A percentile compares a stretch with the other conserved stretches of the same genome.
Conservation (phyloP, 1,140 invertebrate species). For the Drosophila miranda region DNA sequence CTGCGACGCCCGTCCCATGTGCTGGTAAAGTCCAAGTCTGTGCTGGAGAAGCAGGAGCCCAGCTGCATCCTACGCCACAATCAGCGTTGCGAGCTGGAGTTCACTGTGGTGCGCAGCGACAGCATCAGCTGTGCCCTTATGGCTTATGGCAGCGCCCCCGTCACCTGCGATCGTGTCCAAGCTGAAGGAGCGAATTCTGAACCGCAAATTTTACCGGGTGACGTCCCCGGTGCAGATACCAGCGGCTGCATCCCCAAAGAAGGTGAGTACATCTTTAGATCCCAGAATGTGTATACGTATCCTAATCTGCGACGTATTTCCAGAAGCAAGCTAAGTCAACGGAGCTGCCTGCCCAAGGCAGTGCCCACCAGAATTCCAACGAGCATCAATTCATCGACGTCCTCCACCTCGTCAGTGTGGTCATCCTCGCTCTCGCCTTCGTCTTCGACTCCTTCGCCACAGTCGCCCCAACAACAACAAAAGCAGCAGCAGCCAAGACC, state of each 20-base stretch:
- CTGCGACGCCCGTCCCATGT: conserved; percentile 65
- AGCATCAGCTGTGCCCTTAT: conserved; percentile 71
- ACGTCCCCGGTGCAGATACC: conserved; percentile 62
- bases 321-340: conserved; percentile 60
- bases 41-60: conserved; percentile 75
- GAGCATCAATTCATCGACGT: conserved; percentile 59
- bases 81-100: conserved; percentile 69
- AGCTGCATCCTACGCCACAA: conserved; percentile 73
- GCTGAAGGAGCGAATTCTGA: conserved; percentile 66
- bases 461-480: conserved; percentile 44
- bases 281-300: not conserved
- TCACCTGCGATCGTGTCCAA: conserved; percentile 60
- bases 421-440: conserved; percentile 61
- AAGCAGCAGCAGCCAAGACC: conserved; percentile 39
- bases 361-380: conserved; percentile 77
- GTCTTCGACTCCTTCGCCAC: conserved; percentile 47
- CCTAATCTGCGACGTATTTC: not conserved
- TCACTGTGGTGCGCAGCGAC: conserved; percentile 75
- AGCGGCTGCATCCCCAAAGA: conserved; percentile 65
- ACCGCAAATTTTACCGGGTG: conserved; percentile 62
- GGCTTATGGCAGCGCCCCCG: conserved; percentile 38
- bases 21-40: conserved; percentile 76
- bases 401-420: conserved; percentile 49
- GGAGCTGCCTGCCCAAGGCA: conserved; percentile 56
- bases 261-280: conserved; percentile 46